A percentile compares a stretch with the other conserved stretches of the same genome.
These are phyloP conservation scores for Liparis tanakae DNA, from an alignment of 2,797 vertebrate species.

Conservation along the genomic window DNA sequence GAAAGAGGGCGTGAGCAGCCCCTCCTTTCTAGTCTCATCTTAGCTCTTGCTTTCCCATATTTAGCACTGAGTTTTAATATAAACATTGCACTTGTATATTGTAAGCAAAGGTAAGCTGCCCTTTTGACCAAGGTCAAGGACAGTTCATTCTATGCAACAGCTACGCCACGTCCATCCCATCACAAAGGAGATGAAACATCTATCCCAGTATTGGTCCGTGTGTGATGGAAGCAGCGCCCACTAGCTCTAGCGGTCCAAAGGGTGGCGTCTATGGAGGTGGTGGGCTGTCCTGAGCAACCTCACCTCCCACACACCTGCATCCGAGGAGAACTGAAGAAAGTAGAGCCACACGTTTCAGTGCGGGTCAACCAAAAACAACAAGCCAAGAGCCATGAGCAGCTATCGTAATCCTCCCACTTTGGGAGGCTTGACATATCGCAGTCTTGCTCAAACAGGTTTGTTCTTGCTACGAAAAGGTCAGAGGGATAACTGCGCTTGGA, in stretches of 20 bases:
- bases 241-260: not conserved
- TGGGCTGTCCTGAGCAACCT: not conserved
- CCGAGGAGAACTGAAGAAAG: constrained; percentile 1
- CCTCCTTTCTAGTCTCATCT: constrained; percentile 15
- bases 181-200: constrained; percentile 9
- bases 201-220: not conserved
- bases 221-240: constrained; percentile 2
- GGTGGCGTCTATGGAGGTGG: not conserved
- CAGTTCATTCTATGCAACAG: not conserved
- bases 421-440: constrained; percentile 3
- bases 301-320: not conserved
- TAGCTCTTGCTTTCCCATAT: not conserved
- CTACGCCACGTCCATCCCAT: not conserved
- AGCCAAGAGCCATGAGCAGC: constrained; percentile 13
- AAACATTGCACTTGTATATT: not conserved
- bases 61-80: not conserved
- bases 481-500: constrained; percentile 6
- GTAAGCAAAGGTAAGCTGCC: constrained; percentile 4
- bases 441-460: not conserved
- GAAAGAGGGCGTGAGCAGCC: constrained; percentile 7
- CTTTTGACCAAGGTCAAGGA: not conserved
- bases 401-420: constrained; percentile 12
- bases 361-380: constrained; percentile 7
- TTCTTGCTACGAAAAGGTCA: constrained; percentile 10
- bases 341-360: not conserved